A percentile compares a stretch with the other conserved stretches of the same genome.
These are phyloP conservation scores for Euphydryas editha DNA, from an alignment of 2,888 invertebrate genomes.

Conservation along the genomic window DNA sequence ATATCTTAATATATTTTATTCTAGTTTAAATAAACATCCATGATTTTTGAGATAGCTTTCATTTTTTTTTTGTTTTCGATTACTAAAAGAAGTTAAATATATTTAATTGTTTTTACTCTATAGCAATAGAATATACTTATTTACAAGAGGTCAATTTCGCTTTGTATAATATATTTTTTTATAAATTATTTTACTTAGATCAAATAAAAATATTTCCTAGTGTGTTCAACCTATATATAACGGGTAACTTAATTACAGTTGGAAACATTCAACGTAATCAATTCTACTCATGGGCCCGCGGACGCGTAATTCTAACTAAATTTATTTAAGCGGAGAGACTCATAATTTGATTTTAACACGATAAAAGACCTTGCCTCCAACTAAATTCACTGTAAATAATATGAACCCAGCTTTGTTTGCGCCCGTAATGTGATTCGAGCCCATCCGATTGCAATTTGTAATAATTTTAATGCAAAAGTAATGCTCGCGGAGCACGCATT, in stretches of 20 bases:
- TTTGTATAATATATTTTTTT: no score
- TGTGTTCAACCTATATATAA: slow-evolving; percentile 30
- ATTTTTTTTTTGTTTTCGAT: no score
- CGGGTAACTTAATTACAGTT: slow-evolving; percentile 41
- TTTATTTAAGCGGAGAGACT: slow-evolving; percentile 55
- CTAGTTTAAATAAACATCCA: no score
- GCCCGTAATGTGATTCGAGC: slow-evolving; percentile 63
- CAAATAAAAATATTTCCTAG: no score
- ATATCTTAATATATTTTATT: no score
- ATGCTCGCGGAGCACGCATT: slow-evolving; percentile 54
- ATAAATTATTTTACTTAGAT: no score
- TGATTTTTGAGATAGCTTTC: no score
- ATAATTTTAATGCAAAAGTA: slow-evolving; percentile 74
- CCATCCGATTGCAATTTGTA: slow-evolving; percentile 73
- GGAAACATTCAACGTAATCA: slow-evolving; percentile 39
- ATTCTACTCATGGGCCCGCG: slow-evolving; percentile 27
- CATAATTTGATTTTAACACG: slow-evolving; percentile 75
- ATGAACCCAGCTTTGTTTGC: slow-evolving; percentile 58
- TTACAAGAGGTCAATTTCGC: no score
- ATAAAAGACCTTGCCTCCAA: slow-evolving; percentile 62
- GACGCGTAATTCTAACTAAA: slow-evolving; percentile 35
- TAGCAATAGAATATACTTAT: no score
- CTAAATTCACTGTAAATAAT: slow-evolving; percentile 68
- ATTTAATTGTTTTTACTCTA: no score
- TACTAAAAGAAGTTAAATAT: no score